Base-by-base conservation (phyloP, 2,113 vertebrate species). In the Varanus komodoensis region DNA sequence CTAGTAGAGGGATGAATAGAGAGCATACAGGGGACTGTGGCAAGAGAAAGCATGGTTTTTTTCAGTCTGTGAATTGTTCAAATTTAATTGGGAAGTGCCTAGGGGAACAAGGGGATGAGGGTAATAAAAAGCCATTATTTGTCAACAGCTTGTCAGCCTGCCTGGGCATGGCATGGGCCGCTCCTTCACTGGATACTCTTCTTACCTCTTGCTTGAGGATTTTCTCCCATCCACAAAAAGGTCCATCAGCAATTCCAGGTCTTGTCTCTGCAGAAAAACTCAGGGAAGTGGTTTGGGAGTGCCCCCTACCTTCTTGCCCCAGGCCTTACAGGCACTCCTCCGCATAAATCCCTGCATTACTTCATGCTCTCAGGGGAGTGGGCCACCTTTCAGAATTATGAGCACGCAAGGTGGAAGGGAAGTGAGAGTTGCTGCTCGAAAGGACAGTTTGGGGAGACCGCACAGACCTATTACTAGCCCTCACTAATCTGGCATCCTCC, bases 381-480 rank as follows among this genome's bases (percentile, higher is more conserved):
- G 8, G 2, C 50, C 32, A 74, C 74, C 32, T 86, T 86, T 86
- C 71, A 86, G 69, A 74, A 86, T 86, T 54, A 86, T 34, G 69
- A 74, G 7, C 77, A 79, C 52, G 7, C 23, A 32, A 52, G 69
- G 50, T 27, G 1, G 7, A 52, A 86, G 21, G 21, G 23, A 34
- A 74, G 21, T 15, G 48, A 38, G 69, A 54, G 38, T 54, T 57
- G n/a, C 21, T 25, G 74, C 5, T 27, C 1, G 4, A 8, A 54
- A 34, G 11, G 11, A 14, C 74, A 54, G 21, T 34, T 14, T 80
- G 86, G 12, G 21, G 48, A 52, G 19, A 1, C 61, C 21, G 68
- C 34, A 61, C n/a, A 52, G 8, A 11, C 29, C 68, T 61, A 14
- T 44, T 14, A 61, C 57, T 15, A 61, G 57, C 57, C 57, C 15